These are phyloP conservation scores for Scaptodrosophila latifasciaeformis DNA, from an alignment of 2,888 invertebrate species.

Conservation along the genomic window DNA sequence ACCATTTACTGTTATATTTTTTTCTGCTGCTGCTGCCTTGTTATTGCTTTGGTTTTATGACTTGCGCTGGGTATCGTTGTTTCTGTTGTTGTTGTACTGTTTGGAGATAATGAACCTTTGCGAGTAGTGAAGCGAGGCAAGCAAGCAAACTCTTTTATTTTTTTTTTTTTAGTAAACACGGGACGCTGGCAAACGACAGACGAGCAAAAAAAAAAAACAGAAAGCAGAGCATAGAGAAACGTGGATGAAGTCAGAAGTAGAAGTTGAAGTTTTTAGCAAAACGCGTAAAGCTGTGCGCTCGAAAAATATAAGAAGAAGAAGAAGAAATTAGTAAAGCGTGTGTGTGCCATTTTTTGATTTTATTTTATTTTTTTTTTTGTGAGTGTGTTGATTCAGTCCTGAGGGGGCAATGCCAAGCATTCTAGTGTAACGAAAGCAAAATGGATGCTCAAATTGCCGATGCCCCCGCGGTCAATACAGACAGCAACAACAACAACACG, in stretches of 20 bases:
- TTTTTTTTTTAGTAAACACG: slow-evolving; percentile 41
- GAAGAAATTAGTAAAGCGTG: slow-evolving; percentile 7
- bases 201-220: slow-evolving; percentile 1
- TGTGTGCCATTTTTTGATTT: slow-evolving; percentile 3
- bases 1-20: no score
- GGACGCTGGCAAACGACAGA: slow-evolving; percentile 35
- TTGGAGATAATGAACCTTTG: background rate
- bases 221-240: background rate
- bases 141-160: no score
- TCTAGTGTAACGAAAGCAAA: background rate
- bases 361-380: background rate
- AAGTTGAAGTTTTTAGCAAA: no score
- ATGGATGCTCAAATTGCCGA: no score
- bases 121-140: background rate
- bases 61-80: no score
- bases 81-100: no score
- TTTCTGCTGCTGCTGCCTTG: no score
- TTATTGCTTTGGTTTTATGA: no score
- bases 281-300: no score
- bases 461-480: no score
- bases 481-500: slow-evolving; percentile 10
- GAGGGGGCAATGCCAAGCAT: background rate
- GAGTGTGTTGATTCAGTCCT: background rate
- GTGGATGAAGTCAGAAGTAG: no score
- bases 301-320: slow-evolving; percentile 4